These are phyloP conservation scores for Agrochola lota DNA, from an alignment of 2,888 invertebrate species.

Conservation along the genomic window DNA sequence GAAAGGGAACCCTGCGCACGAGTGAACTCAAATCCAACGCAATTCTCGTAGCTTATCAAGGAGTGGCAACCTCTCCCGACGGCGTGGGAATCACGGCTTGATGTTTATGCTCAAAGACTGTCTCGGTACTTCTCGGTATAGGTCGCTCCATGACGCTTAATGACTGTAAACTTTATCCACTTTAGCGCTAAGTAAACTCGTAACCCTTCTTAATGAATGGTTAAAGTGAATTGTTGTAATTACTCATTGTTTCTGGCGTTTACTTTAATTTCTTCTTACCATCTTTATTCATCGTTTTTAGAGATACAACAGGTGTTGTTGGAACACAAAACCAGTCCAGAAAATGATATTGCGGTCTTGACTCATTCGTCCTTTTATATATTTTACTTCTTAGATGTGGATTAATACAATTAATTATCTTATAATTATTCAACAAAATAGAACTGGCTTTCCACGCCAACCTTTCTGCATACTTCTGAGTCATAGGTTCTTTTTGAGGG, in stretches of 20 bases:
- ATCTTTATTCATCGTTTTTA: background rate
- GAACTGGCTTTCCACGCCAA: background rate
- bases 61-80: conserved; percentile 56
- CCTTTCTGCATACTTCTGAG: background rate
- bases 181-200: conserved; percentile 25
- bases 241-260: background rate
- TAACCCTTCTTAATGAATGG: background rate
- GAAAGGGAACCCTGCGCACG: conserved; percentile 17
- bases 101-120: conserved; percentile 35
- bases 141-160: conserved; percentile 23
- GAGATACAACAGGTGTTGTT: background rate
- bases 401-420: background rate
- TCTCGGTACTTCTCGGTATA: conserved; percentile 22
- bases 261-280: background rate
- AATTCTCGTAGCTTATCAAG: conserved; percentile 44
- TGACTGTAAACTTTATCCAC: conserved; percentile 27
- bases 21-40: conserved; percentile 35
- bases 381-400: background rate
- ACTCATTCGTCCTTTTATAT: background rate
- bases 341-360: background rate
- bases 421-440: background rate
- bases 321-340: background rate
- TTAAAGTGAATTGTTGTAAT: conserved; percentile 3
- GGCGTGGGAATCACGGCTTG: conserved; percentile 55
- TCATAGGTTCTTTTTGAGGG: background rate